Evolutionary conservation across 1,140 invertebrate species (phyloP), one percentile per base, ranked within the genome.

Genomic region (Lycorma delicatula): DNA sequence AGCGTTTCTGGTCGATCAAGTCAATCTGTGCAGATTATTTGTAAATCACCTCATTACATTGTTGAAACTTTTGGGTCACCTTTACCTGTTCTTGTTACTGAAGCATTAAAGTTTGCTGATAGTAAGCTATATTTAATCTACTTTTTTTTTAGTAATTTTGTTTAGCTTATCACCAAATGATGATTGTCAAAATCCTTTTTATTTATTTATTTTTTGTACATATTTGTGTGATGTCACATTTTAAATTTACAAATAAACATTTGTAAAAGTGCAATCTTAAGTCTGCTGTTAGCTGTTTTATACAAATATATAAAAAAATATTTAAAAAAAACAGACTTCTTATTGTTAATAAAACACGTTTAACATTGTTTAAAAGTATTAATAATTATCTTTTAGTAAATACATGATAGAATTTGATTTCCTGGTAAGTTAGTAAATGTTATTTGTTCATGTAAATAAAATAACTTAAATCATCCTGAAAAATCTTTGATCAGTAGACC

Each of bases 81-180:
- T 3, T 71, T 93, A 16, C 92, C 92, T 38, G 89, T 93, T 3
- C 75, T 89, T 34, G 86, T 96, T 0, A 92, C 88, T 27, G 91
- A 94, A 76, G 87, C 87, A 11, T 70, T 95, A n/a, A 87, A 86
- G 25, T 85, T 88, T 71, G 80, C 82, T 26, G 84, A 89, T 60
- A 64, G 87, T 89, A 78, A 76, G 77, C 74, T 38, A 29, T 60
- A 31, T 36, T 11, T 23, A 7, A 11, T 18, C 12, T 26, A 26
- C n/a, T n/a, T n/a, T n/a, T n/a, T n/a, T n/a, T n/a, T n/a, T n/a
- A n/a, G n/a, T n/a, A n/a, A n/a, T n/a, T n/a, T n/a, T n/a, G n/a
- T n/a, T n/a, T 23, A 25, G n/a, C 25, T 38, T 23, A 5, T 31
- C 13, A 2, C 50, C 13, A 44, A 13, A 3, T 36, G 2, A 13